A percentile compares a stretch with the other conserved stretches of the same genome.
phyloP scores from a whole-genome alignment of 2,113 vertebrate species.

The Camelus bactrianus region DNA sequence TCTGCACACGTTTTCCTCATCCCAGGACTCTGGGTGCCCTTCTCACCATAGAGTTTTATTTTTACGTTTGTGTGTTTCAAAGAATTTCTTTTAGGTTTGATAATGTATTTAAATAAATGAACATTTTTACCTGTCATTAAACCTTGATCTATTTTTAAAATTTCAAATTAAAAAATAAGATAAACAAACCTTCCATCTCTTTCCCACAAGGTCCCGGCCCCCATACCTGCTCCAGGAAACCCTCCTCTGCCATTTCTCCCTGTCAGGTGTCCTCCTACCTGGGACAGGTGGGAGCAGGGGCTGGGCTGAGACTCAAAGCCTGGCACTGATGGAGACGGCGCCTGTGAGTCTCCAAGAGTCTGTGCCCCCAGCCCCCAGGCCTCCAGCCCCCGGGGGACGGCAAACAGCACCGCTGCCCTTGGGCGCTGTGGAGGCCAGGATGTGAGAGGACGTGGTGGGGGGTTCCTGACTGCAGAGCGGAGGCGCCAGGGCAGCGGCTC shows the following conservation, averaged over 20 bases:
- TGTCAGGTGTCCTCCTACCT: not conserved
- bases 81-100: not conserved
- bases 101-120: not conserved
- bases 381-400: too few relatives aligned
- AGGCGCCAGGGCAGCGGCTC: accelerated
- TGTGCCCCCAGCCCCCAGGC: too few relatives aligned
- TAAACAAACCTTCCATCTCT: not conserved
- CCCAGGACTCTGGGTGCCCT: not conserved
- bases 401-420: not conserved
- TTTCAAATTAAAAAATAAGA: not conserved
- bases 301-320: not conserved
- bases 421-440: not conserved
- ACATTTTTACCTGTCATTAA: not conserved
- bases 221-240: not conserved
- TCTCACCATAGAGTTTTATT: not conserved
- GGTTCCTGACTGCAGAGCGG: too few relatives aligned
- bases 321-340: not conserved
- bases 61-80: not conserved
- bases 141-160: not conserved
- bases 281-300: not conserved
- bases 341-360: not conserved
- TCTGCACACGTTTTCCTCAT: accelerated
- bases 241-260: not conserved
- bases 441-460: not conserved
- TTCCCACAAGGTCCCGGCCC: not conserved